phyloP scores from a whole-genome alignment of 2,888 invertebrate species.

The Boloria selene region DNA sequence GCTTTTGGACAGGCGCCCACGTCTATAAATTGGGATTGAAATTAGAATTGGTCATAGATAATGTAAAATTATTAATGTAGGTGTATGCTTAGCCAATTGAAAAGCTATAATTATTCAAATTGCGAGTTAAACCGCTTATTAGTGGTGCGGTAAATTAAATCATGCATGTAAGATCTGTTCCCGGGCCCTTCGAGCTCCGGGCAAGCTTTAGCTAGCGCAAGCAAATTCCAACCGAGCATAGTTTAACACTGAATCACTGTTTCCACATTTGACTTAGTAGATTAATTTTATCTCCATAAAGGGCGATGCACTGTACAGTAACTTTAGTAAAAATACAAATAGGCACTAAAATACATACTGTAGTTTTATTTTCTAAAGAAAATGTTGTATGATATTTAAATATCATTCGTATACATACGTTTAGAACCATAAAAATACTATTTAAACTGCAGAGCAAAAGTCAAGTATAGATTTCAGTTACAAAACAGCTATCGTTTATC shows the following conservation, averaged over 20 bases:
- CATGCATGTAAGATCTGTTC: constrained; percentile 41
- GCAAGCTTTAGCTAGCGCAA: constrained; percentile 46
- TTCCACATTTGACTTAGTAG: constrained; percentile 48
- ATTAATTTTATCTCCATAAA: constrained; percentile 36
- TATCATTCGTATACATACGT: background rate
- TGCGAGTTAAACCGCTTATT: constrained; percentile 64
- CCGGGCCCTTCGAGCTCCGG: constrained; percentile 46
- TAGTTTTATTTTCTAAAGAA: background rate
- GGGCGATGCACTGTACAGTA: constrained; percentile 19
- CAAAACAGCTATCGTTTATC: constrained; percentile 5
- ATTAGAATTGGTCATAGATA: constrained; percentile 44
- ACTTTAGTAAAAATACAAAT: constrained; percentile 1
- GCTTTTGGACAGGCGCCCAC: background rate
- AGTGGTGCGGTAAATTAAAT: constrained; percentile 61
- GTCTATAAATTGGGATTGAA: constrained; percentile 19
- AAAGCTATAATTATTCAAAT: constrained; percentile 66
- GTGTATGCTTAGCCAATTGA: constrained; percentile 52
- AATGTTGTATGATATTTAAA: no score
- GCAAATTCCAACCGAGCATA: constrained; percentile 51
- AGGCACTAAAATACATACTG: constrained; percentile 4
- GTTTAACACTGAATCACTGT: constrained; percentile 44
- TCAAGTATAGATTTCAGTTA: background rate
- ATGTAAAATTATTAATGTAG: constrained; percentile 50
- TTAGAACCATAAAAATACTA: background rate
- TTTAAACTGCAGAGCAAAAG: background rate